These are phyloP conservation scores for Arizona elegans DNA, from an alignment of 2,113 vertebrate genomes.

Conservation along the genomic window DNA sequence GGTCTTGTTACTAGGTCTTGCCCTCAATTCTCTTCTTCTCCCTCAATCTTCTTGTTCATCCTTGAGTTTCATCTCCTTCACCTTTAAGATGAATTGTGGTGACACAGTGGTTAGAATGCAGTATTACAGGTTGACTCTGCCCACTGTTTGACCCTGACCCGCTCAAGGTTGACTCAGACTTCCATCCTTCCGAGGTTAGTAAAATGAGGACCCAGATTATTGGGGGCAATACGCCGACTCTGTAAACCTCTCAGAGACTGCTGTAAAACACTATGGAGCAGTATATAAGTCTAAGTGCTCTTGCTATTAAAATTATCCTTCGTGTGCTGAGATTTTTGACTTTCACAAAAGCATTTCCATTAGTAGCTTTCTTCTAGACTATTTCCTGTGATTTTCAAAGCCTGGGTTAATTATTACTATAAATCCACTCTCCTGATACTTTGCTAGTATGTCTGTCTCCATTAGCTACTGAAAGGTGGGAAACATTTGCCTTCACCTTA, in stretches of 20 bases:
- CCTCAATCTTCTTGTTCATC: slow-evolving; percentile 50
- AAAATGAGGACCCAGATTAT: neutral
- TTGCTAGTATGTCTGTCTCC: slow-evolving; percentile 52
- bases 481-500: slow-evolving; percentile 54
- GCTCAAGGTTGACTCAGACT: neutral
- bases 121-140: neutral
- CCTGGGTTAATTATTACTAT: slow-evolving; percentile 60
- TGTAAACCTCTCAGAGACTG: neutral
- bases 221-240: neutral
- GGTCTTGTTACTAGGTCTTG: slow-evolving; percentile 25
- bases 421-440: slow-evolving; percentile 60
- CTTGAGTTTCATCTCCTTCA: slow-evolving; percentile 65
- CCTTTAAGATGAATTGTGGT: slow-evolving; percentile 36
- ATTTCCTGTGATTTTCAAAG: slow-evolving; percentile 65
- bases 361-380: slow-evolving; percentile 63
- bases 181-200: neutral
- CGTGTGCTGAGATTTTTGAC: slow-evolving; percentile 46
- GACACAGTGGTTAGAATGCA: neutral
- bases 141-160: neutral
- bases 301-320: slow-evolving; percentile 39
- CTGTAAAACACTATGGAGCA: neutral
- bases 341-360: slow-evolving; percentile 60
- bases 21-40: slow-evolving; percentile 46
- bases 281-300: neutral
- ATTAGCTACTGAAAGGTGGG: slow-evolving; percentile 52